These are phyloP conservation scores for Labeo calbasu DNA, from an alignment of 2,797 vertebrate genomes.

Conservation along the genomic window DNA sequence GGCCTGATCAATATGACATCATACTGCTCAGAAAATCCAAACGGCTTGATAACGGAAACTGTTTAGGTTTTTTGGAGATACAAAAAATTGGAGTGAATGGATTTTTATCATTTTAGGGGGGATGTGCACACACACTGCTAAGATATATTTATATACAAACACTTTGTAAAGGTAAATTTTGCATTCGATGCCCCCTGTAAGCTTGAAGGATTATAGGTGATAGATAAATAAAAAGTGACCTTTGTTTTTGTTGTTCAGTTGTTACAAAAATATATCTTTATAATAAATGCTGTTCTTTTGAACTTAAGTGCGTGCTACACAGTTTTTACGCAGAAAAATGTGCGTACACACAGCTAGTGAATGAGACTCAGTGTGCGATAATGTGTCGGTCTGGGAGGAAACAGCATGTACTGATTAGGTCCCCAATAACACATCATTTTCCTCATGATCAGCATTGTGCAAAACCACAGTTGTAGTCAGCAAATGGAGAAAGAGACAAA, in stretches of 20 bases:
- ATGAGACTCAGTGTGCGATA: background rate
- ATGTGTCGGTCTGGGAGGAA: conserved; percentile 8
- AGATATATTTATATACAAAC: too few relatives aligned
- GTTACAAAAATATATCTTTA: background rate
- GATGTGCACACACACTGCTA: too few relatives aligned
- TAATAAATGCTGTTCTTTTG: background rate
- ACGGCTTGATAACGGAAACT: too few relatives aligned
- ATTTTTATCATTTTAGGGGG: too few relatives aligned
- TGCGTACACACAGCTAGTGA: background rate
- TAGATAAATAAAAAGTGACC: background rate
- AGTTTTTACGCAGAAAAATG: background rate
- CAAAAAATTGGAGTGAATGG: too few relatives aligned
- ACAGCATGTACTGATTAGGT: conserved; percentile 14
- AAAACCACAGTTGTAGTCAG: conserved; percentile 30
- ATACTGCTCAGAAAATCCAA: too few relatives aligned
- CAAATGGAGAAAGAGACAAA: background rate
- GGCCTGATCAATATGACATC: too few relatives aligned
- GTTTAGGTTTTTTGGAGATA: too few relatives aligned
- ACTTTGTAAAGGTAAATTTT: too few relatives aligned
- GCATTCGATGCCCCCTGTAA: background rate
- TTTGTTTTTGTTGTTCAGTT: too few relatives aligned
- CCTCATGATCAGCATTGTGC: conserved; percentile 41
- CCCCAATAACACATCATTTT: conserved; percentile 14
- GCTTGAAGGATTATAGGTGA: background rate
- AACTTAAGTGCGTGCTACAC: background rate